These are phyloP conservation scores for Holocentrus rufus DNA, from an alignment of 2,797 vertebrate species.

Conservation along the genomic window DNA sequence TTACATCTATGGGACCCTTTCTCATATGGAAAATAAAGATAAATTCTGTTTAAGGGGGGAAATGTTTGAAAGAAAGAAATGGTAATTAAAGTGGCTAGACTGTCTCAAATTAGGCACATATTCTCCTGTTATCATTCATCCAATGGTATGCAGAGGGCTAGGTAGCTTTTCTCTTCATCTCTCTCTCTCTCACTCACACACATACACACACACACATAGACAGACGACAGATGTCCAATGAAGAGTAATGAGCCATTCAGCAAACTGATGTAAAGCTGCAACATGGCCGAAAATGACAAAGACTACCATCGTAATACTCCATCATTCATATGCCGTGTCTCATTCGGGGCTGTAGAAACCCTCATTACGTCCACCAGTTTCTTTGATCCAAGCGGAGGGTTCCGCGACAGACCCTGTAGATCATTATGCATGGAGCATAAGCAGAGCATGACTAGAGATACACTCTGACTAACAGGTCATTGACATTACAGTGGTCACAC, in stretches of 20 bases:
- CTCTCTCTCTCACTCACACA: slow-evolving; percentile 16
- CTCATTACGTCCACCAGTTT: slow-evolving; percentile 55
- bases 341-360: slow-evolving; percentile 49
- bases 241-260: slow-evolving; percentile 65
- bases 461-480: slow-evolving; percentile 36
- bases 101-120: not conserved
- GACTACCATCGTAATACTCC: slow-evolving; percentile 46
- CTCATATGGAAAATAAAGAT: not conserved
- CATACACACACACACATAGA: not conserved
- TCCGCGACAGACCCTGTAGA: slow-evolving; percentile 39
- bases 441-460: slow-evolving; percentile 40
- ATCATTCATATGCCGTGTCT: slow-evolving; percentile 61
- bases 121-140: slow-evolving; percentile 1
- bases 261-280: slow-evolving; percentile 56
- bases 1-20: not conserved
- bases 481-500: slow-evolving; percentile 37
- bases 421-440: slow-evolving; percentile 52
- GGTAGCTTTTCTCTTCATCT: not conserved
- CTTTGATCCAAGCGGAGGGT: slow-evolving; percentile 58
- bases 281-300: slow-evolving; percentile 65
- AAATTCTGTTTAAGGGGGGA: too few relatives aligned
- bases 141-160: not conserved
- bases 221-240: slow-evolving; percentile 35
- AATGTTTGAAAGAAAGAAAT: not conserved
- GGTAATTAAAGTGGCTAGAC: not conserved